Percentiles rank a stretch among this genome's conserved stretches.
Conservation (phyloP, 2,888 invertebrate genomes). For the Ceramica pisi region DNA sequence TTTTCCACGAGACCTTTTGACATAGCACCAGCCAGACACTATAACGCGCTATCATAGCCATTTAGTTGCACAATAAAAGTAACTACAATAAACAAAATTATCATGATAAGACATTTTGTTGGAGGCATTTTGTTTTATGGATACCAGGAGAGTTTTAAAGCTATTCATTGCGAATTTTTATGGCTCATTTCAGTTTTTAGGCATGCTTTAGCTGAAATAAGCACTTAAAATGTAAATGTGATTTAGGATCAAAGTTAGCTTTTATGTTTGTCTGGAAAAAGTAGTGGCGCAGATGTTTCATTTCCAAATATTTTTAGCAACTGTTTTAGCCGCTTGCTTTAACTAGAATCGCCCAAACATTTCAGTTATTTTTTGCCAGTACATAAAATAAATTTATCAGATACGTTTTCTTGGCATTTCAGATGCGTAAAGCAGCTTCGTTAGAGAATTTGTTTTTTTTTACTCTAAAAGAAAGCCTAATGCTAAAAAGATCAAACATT, state of each 20-base stretch:
- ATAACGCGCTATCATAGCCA: slow-evolving; percentile 12
- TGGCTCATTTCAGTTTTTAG: slow-evolving; percentile 60
- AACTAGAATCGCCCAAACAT: not conserved
- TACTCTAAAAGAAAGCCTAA: slow-evolving; percentile 22
- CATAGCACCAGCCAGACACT: not conserved
- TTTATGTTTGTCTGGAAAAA: slow-evolving; percentile 36
- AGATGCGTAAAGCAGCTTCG: not conserved
- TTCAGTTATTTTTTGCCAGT: not conserved
- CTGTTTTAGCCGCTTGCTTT: not conserved
- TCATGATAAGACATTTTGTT: slow-evolving; percentile 66
- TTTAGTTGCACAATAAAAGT: slow-evolving; percentile 37
- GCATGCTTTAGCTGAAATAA: slow-evolving; percentile 35
- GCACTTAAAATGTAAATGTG: slow-evolving; percentile 55
- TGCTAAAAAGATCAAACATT: slow-evolving; percentile 34
- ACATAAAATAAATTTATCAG: not conserved
- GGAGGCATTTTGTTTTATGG: slow-evolving; percentile 68
- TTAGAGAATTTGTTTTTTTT: not conserved
- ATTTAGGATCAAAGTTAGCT: slow-evolving; percentile 43
- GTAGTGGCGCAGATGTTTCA: slow-evolving; percentile 34
- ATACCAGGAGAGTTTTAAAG: slow-evolving; percentile 61
- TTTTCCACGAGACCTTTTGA: slow-evolving; percentile 9
- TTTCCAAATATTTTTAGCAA: not conserved
- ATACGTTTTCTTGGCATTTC: not conserved
- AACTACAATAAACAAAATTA: slow-evolving; percentile 67
- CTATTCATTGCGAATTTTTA: slow-evolving; percentile 69